A percentile compares a stretch with the other conserved stretches of the same genome.
Evolutionary conservation across 2,888 invertebrate genomes (phyloP).

Genomic region (Leucania comma): DNA sequence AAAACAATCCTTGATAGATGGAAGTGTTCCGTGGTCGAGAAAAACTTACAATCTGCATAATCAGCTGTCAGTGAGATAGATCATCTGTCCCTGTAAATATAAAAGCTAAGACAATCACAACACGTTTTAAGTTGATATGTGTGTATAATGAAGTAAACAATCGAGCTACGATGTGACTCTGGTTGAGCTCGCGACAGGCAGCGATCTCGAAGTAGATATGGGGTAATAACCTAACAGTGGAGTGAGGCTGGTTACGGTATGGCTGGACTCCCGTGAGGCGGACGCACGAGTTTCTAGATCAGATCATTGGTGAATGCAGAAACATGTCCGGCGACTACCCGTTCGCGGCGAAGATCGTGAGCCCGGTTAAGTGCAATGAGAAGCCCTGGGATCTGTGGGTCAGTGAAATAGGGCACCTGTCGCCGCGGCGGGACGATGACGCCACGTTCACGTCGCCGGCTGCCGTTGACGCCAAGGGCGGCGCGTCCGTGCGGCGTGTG

Average conservation of each 20-base stretch:
- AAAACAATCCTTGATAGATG: slow-evolving; percentile 83
- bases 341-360: slow-evolving; percentile 84
- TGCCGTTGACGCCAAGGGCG: slow-evolving; percentile 78
- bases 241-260: slow-evolving; percentile 83
- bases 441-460: slow-evolving; percentile 78
- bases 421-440: slow-evolving; percentile 85
- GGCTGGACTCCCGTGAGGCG: slow-evolving; percentile 85
- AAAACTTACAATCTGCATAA: slow-evolving; percentile 91
- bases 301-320: slow-evolving; percentile 76
- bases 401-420: slow-evolving; percentile 87
- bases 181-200: slow-evolving; percentile 75
- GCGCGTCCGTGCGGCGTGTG: slow-evolving; percentile 75
- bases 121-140: slow-evolving; percentile 80
- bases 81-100: slow-evolving; percentile 91
- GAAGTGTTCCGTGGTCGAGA: slow-evolving; percentile 88
- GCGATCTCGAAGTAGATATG: slow-evolving; percentile 81
- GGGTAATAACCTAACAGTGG: slow-evolving; percentile 90
- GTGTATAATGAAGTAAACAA: slow-evolving; percentile 84
- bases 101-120: slow-evolving; percentile 89
- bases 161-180: slow-evolving; percentile 83
- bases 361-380: slow-evolving; percentile 88
- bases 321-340: slow-evolving; percentile 87
- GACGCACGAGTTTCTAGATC: slow-evolving; percentile 74
- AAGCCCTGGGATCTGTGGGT: slow-evolving; percentile 90
- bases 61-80: slow-evolving; percentile 91